Evolutionary conservation across 2,888 invertebrate species (phyloP).

Genomic region (Chrysotoxum bicinctum): DNA sequence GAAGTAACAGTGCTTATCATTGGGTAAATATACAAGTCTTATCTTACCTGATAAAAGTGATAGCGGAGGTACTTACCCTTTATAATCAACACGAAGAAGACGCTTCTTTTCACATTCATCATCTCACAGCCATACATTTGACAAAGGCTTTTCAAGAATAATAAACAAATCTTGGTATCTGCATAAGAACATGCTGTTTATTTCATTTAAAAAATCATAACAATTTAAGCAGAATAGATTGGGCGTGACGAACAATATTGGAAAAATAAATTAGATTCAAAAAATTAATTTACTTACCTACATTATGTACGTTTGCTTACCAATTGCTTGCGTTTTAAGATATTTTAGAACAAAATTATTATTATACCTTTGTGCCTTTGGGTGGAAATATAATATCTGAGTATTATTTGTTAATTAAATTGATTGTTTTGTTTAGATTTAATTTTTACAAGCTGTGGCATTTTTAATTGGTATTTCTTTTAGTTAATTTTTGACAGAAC

Average conservation of each 20-base stretch:
- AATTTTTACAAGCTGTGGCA: background rate
- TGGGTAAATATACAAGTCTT: constrained; percentile 24
- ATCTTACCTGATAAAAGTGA: constrained; percentile 41
- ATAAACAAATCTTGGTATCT: background rate
- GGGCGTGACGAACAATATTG: constrained; percentile 14
- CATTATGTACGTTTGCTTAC: background rate
- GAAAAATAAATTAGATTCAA: background rate
- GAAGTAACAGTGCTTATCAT: constrained; percentile 35
- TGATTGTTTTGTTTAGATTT: constrained; percentile 12
- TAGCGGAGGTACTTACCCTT: constrained; percentile 3
- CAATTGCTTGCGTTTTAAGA: background rate
- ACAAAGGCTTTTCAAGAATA: background rate
- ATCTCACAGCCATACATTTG: background rate
- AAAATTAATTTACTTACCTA: background rate
- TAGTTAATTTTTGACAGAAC: constrained; percentile 23
- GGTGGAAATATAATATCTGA: background rate
- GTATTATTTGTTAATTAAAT: background rate
- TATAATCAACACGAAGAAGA: background rate
- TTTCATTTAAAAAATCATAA: background rate
- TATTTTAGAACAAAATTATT: background rate
- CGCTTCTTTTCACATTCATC: background rate
- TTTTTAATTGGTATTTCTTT: background rate
- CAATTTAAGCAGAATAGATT: background rate
- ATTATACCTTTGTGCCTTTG: background rate
- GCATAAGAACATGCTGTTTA: constrained; percentile 1